phyloP scores from a whole-genome alignment of 1,140 invertebrate species.

The Drosophila nebulosa region DNA sequence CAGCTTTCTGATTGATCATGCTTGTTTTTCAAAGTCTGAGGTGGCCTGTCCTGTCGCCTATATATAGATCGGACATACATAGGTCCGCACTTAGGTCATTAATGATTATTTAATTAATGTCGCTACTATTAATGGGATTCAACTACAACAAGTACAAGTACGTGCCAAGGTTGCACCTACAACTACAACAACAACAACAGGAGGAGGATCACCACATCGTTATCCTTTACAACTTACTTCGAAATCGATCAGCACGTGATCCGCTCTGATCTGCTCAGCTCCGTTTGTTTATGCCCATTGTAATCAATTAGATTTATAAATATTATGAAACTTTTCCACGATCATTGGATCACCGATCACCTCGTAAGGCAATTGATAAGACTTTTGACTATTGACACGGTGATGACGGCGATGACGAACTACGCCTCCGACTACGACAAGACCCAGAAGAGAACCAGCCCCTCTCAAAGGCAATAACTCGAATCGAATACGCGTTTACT shows the following conservation, averaged over 20 bases:
- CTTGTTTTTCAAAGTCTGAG: constrained; percentile 17
- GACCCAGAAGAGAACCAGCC: constrained; percentile 41
- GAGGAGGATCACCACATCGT: neutral
- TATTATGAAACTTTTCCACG: constrained; percentile 62
- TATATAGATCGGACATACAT: constrained; percentile 41
- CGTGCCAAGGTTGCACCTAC: neutral
- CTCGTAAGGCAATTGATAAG: constrained; percentile 54
- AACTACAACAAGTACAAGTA: neutral
- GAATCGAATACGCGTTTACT: neutral
- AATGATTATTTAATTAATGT: constrained; percentile 54
- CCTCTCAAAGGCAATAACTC: constrained; percentile 22
- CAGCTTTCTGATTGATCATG: constrained; percentile 35
- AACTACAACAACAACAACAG: neutral
- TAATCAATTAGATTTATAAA: constrained; percentile 22
- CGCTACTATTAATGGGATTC: constrained; percentile 50
- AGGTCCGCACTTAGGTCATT: constrained; percentile 15
- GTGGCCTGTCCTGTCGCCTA: constrained; percentile 40
- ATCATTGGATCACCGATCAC: constrained; percentile 10
- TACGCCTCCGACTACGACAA: constrained; percentile 54
- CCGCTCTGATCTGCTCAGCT: too few species aligned
- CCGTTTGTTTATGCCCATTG: neutral
- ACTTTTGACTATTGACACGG: constrained; percentile 69
- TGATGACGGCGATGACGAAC: constrained; percentile 16
- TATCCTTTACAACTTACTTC: neutral
- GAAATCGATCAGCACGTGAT: constrained; percentile 18